phyloP scores from a whole-genome alignment of 1,140 invertebrate genomes.

The Drosophila fuyamai region DNA sequence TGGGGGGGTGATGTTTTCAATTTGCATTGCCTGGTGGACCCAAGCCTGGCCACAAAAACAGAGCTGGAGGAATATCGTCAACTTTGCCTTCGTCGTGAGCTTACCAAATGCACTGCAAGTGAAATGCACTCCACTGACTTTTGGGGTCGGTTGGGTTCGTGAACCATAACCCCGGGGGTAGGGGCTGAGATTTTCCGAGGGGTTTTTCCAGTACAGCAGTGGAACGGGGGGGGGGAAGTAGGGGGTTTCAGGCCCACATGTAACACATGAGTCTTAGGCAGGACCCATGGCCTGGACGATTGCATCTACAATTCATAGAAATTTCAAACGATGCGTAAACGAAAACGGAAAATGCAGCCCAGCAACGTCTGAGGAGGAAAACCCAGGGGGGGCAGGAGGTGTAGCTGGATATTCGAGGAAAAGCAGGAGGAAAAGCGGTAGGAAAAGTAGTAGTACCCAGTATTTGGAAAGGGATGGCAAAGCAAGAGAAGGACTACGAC shows the following conservation, averaged over 20 bases:
- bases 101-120: conserved; percentile 81
- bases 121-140: conserved; percentile 77
- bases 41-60: conserved; percentile 52
- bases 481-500: conserved; percentile 15
- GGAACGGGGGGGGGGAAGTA: no score
- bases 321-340: conserved; percentile 84
- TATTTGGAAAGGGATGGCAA: neutral
- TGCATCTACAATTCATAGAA: conserved; percentile 84
- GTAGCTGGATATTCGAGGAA: neutral
- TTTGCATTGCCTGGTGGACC: conserved; percentile 50
- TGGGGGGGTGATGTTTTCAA: conserved; percentile 53
- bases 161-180: conserved; percentile 43
- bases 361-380: conserved; percentile 22
- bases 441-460: conserved; percentile 21
- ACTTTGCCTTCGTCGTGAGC: conserved; percentile 79
- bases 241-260: conserved; percentile 39
- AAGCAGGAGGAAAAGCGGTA: neutral
- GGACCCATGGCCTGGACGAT: conserved; percentile 72
- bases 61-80: conserved; percentile 61
- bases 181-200: neutral
- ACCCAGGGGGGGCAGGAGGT: neutral
- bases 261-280: conserved; percentile 63
- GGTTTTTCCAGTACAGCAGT: no score
- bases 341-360: conserved; percentile 79
- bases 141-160: conserved; percentile 60